Base-by-base conservation (phyloP, 2,888 invertebrate genomes). In the Idaea dimidiata region DNA sequence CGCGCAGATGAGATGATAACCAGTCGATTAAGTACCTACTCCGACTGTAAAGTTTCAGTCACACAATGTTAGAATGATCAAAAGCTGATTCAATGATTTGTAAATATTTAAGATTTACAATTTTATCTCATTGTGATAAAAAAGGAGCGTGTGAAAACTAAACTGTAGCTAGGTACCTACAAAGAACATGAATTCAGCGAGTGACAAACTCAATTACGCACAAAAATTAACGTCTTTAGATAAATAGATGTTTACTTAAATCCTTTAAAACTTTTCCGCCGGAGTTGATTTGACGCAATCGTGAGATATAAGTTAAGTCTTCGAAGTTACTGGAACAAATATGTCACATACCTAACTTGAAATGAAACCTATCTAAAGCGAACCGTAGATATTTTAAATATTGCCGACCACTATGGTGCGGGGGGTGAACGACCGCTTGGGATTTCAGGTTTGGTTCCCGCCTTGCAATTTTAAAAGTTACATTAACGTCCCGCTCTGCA, bases 1-100 rank as follows among this genome's bases (percentile, higher is more conserved):
- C n/a, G n/a, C n/a, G n/a, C n/a, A n/a, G n/a, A n/a, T n/a, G n/a
- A n/a, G 24, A 24, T 24, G 5, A 24, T 5, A 24, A 5, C 43
- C 8, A 43, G 10, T 43, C 43, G 14, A 43, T 43, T 5, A 43
- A 43, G 14, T 43, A 43, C 14, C 7, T 24, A n/a, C n/a, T n/a
- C n/a, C 24, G 24, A 24, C 24, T 24, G 43, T 43, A 43, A 43
- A 43, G 10, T 43, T 32, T 43, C 43, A 10, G 43, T 43, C 43
- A 43, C 43, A 43, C 14, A 43, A 43, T 10, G 43, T 43, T 8
- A 8, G 43, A 43, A 43, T 43, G 43, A 43, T 43, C 43, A 54
- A 16, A 24, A 57, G 56, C 59, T 63, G 61, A 16, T n/a, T 62
- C 53, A 64, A 64, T 58, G 63, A 62, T 65, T 66, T 64, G 32